phyloP scores from a whole-genome alignment of 2,888 invertebrate species.

The Frankliniella fusca region DNA sequence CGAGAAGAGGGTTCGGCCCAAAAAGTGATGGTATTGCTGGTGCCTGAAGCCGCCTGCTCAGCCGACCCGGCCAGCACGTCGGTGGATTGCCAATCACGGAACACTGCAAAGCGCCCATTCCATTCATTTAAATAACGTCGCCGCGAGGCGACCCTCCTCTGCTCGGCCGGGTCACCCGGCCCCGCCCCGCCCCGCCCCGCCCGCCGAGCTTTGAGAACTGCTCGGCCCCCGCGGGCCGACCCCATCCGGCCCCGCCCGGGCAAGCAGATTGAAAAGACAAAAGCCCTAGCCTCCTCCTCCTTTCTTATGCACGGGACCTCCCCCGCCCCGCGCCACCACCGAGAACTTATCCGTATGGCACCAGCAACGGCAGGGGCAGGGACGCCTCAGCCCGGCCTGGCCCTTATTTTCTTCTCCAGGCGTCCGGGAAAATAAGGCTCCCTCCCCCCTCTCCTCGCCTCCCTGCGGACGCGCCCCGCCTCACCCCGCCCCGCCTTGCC shows the following conservation, averaged over 20 bases:
- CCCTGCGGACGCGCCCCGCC: neutral
- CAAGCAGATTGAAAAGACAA: conserved; percentile 7
- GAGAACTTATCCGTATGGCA: too few relatives aligned
- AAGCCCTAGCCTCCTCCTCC: neutral
- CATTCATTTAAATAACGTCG: neutral
- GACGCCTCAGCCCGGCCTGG: neutral
- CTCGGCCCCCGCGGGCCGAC: neutral
- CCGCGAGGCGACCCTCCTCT: neutral
- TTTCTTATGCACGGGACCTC: neutral
- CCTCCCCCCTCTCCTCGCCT: neutral
- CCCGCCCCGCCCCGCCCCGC: neutral
- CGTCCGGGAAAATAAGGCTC: neutral
- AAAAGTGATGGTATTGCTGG: neutral
- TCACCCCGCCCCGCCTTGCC: neutral
- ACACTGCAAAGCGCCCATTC: neutral
- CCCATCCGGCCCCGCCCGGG: neutral
- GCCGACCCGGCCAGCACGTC: neutral
- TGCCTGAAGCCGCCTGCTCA: neutral
- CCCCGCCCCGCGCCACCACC: neutral
- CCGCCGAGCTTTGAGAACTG: neutral
- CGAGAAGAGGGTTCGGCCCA: neutral
- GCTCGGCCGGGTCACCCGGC: neutral
- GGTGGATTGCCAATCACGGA: conserved; percentile 6
- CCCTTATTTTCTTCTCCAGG: neutral
- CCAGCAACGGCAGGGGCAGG: too few relatives aligned